Base-by-base conservation (phyloP, 2,113 vertebrate species). In the Triplophysa siluroides region DNA sequence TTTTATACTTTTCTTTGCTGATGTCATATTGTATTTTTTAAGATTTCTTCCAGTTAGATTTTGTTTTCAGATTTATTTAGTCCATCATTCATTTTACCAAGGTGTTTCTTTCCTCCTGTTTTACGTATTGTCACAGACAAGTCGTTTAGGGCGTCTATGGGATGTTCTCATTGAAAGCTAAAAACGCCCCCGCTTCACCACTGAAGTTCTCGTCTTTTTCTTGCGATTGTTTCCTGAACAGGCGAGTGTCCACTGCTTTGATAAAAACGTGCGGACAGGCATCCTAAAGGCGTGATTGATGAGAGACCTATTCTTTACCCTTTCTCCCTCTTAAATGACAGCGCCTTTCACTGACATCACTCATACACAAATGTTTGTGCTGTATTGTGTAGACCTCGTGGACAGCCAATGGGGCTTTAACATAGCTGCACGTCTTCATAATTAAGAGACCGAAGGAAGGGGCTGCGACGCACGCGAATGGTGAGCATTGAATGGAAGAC, bases 261-360 rank as follows among this genome's bases (percentile, higher is more conserved):
- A 77, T 45, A 54, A 79, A 79, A 73, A 75, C 62, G 81, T 67
- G 45, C 74, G 68, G 80, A 72, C 78, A 62, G 63, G 64, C 79
- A 58, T 33, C 67, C 38, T 79, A 83, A 79, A 81, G 72, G 66
- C 43, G 63, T 88, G 87, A 88, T 87, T 85, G 88, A 90, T 86
- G 88, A 86, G 70, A 75, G 76, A 67, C 69, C 81, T 67, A 74
- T 76, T 79, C 56, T 82, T 60, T 72, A 79, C 78, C 80, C 67
- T 86, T 73, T 78, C 75, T 83, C 76, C 43, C 66, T 76, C 80
- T 78, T 58, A 70, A 78, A 79, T 77, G 60, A 83, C 81, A 70
- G 77, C 52, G 78, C 85, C 87, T 85, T 82, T 88, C 85, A 85
- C 63, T 71, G 78, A 63, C 81, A 79, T 81, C 67, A 78, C 81